Conservation (phyloP, 2,113 vertebrate species). For the Serinus canaria region DNA sequence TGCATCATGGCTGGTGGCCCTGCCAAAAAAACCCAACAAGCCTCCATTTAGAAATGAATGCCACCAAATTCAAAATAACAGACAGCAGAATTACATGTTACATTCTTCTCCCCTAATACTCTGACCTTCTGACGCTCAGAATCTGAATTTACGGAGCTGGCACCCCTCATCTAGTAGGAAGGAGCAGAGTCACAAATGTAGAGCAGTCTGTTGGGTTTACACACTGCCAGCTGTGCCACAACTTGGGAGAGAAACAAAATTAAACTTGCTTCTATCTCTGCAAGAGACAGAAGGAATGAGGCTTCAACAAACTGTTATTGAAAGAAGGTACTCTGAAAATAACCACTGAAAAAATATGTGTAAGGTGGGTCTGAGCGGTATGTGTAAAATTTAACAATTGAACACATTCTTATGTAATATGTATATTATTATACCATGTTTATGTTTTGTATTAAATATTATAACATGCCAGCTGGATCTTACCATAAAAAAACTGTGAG, state of each 20-base stretch:
- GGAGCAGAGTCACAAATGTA: not conserved
- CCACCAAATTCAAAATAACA: not conserved
- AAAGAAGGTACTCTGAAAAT: conserved; percentile 1
- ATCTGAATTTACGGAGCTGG: not conserved
- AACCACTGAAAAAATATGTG: not conserved
- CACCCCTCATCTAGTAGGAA: not conserved
- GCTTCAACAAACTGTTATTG: not conserved
- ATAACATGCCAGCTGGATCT: not conserved
- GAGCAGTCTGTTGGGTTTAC: not conserved
- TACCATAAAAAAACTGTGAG: not conserved
- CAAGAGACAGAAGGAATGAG: not conserved
- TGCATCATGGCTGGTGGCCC: not conserved
- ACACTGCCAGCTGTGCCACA: not conserved
- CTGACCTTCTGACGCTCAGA: not conserved
- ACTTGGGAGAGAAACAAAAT: conserved; percentile 4
- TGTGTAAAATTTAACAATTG: not conserved
- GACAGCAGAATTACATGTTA: not conserved
- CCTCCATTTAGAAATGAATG: not conserved
- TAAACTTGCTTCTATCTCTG: conserved; percentile 26
- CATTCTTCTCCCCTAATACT: not conserved
- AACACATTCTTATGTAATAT: not conserved
- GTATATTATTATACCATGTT: not conserved
- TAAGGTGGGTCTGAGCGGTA: not conserved
- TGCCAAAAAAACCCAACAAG: not conserved
- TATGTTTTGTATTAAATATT: not conserved